A percentile compares a stretch with the other conserved stretches of the same genome.
Evolutionary conservation across 2,113 vertebrate species (phyloP).

Genomic region (Burhinus bistriatus): DNA sequence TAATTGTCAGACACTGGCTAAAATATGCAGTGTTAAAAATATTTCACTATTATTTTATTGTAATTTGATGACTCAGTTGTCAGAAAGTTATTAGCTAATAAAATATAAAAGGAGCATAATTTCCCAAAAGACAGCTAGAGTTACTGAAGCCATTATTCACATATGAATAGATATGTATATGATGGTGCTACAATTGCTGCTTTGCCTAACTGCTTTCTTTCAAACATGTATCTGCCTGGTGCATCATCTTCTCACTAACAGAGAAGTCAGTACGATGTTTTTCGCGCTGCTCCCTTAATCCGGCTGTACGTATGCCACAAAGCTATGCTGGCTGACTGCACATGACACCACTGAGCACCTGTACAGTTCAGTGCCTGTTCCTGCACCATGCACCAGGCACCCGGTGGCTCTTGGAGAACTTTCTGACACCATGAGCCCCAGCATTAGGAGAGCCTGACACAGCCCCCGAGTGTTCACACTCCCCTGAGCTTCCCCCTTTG

Average conservation of each 20-base stretch:
- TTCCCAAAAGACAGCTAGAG: not conserved
- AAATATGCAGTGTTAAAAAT: not conserved
- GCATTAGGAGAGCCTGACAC: rapidly evolving
- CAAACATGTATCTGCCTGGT: not conserved
- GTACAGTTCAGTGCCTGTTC: too few relatives aligned
- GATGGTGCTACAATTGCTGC: not conserved
- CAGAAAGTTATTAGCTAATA: not conserved
- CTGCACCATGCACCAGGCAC: too few relatives aligned
- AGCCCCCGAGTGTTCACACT: not conserved
- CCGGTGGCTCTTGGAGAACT: not conserved
- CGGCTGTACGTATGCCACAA: not conserved
- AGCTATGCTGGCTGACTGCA: rapidly evolving
- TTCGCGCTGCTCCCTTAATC: not conserved
- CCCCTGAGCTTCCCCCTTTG: not conserved
- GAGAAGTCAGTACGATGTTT: not conserved
- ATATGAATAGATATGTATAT: not conserved
- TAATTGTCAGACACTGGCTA: not conserved
- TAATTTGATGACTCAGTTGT: not conserved
- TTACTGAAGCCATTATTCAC: not conserved
- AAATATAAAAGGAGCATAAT: not conserved
- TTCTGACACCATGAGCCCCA: not conserved
- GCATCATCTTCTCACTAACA: not conserved
- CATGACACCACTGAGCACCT: rapidly evolving
- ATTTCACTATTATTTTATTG: not conserved
- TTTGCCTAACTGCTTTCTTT: slow-evolving; percentile 5